A percentile compares a stretch with the other conserved stretches of the same genome.
Conservation (phyloP, 2,113 vertebrate species). For the Sceloporus tristichus region DNA sequence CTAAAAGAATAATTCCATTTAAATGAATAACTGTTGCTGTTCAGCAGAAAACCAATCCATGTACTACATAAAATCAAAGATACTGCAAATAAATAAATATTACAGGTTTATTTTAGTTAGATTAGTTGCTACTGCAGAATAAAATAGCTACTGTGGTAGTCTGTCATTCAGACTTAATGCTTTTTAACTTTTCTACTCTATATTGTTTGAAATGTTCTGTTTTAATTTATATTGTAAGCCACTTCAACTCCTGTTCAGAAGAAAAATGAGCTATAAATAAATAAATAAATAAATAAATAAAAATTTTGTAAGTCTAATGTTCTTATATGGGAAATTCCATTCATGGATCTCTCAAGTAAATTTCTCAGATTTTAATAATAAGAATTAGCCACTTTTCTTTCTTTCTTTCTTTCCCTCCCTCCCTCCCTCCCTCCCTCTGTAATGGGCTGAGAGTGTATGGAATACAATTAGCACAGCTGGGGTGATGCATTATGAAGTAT, state of each 20-base stretch:
- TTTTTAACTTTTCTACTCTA: too few species aligned
- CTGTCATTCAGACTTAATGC: too few species aligned
- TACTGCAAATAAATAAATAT: neutral
- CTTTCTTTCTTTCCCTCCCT: neutral
- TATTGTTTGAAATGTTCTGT: too few species aligned
- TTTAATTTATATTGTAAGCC: too few species aligned
- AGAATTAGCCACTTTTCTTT: neutral
- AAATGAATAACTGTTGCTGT: neutral
- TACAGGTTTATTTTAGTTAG: neutral
- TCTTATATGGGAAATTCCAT: neutral
- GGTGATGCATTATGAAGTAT: too few species aligned
- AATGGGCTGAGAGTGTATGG: too few species aligned
- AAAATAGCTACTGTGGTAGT: neutral
- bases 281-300: too few species aligned
- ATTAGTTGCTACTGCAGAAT: neutral
- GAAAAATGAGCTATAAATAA: too few species aligned
- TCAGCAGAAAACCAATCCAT: neutral
- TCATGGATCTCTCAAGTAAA: neutral
- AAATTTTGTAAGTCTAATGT: too few species aligned
- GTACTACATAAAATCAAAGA: neutral
- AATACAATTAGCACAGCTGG: too few species aligned
- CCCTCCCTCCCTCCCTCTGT: too few species aligned
- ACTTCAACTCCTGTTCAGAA: too few species aligned
- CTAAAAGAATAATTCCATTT: neutral
- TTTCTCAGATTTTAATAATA: neutral